Conservation (phyloP, 2,888 invertebrate genomes). For the Pardosa pseudoannulata region DNA sequence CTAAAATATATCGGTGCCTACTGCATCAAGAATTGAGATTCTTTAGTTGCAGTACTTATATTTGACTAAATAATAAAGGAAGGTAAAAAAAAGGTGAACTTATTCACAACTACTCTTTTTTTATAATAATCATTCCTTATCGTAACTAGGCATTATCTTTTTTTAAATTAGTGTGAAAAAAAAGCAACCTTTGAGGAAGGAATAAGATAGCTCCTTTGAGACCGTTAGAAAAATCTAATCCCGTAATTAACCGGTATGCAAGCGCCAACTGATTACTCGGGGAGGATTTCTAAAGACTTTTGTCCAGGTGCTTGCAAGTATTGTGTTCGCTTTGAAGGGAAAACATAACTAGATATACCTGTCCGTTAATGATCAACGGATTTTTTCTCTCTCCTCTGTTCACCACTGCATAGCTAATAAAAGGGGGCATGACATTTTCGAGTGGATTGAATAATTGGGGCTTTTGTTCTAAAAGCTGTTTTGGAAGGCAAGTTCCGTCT, state of each 20-base stretch:
- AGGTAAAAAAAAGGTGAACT: too few species aligned
- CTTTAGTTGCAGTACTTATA: too few species aligned
- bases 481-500: not conserved
- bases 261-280: not conserved
- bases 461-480: not conserved
- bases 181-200: not conserved
- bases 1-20: too few species aligned
- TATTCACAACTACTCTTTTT: too few species aligned
- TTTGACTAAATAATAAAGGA: too few species aligned
- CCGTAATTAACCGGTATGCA: not conserved
- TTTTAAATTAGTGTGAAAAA: too few species aligned
- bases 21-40: too few species aligned
- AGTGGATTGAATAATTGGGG: not conserved
- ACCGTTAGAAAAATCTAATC: not conserved
- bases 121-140: too few species aligned
- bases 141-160: too few species aligned
- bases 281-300: not conserved
- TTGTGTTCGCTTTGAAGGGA: not conserved
- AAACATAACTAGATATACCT: not conserved
- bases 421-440: not conserved
- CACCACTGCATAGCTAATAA: not conserved
- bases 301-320: not conserved
- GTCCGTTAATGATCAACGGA: not conserved
- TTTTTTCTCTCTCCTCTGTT: not conserved
- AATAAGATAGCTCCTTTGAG: not conserved